phyloP scores from a whole-genome alignment of 2,113 vertebrate species.

The Pelobates fuscus region DNA sequence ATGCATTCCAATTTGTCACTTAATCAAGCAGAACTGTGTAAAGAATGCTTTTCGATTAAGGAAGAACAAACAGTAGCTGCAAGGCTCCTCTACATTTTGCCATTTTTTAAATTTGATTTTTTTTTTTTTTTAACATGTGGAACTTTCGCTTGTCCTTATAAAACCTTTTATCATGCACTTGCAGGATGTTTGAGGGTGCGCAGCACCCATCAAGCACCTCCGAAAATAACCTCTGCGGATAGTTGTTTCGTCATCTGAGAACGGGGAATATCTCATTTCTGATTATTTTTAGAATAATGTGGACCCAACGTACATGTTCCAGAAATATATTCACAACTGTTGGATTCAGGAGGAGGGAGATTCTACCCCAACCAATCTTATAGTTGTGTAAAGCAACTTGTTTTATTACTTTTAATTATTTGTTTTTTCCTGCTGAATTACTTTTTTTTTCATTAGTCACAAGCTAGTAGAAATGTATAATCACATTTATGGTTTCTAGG shows the following conservation, averaged over 20 bases:
- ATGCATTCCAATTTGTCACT: slow-evolving; percentile 61
- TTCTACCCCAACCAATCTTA: too few relatives aligned
- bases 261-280: not conserved
- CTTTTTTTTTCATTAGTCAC: too few relatives aligned
- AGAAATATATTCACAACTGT: too few relatives aligned
- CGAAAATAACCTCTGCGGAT: not conserved
- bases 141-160: slow-evolving; percentile 26
- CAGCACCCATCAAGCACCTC: not conserved
- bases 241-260: not conserved
- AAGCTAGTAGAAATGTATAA: too few relatives aligned
- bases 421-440: too few relatives aligned
- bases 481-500: too few relatives aligned
- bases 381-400: too few relatives aligned
- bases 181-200: not conserved
- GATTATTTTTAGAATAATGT: not conserved
- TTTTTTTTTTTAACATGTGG: not conserved
- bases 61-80: slow-evolving; percentile 37
- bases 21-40: slow-evolving; percentile 60
- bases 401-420: too few relatives aligned
- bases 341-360: too few relatives aligned
- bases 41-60: slow-evolving; percentile 58
- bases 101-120: not conserved
- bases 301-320: not conserved
- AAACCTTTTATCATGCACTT: slow-evolving; percentile 7
- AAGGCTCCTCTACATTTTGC: slow-evolving; percentile 14